phyloP scores from a whole-genome alignment of 2,888 invertebrate genomes.

The Netelia inedita region DNA sequence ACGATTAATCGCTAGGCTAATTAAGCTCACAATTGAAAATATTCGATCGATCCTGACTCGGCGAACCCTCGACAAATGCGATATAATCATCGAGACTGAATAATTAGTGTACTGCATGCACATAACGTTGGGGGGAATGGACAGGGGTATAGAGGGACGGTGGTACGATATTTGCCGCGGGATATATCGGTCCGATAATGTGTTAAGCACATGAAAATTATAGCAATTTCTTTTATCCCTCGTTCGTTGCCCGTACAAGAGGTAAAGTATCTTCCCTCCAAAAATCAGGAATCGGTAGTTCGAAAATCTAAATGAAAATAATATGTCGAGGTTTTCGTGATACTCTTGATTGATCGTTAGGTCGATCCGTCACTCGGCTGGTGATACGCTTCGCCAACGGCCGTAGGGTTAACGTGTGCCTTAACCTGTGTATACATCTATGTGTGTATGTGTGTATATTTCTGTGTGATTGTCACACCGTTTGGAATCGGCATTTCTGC shows the following conservation, averaged over 20 bases:
- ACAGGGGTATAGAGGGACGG: background rate
- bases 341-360: constrained; percentile 62
- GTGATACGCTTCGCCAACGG: background rate
- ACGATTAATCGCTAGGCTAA: constrained; percentile 50
- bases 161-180: background rate
- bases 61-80: constrained; percentile 4
- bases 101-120: constrained; percentile 38
- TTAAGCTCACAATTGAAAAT: constrained; percentile 36
- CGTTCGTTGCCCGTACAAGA: background rate
- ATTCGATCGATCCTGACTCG: constrained; percentile 28
- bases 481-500: constrained; percentile 46
- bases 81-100: constrained; percentile 34
- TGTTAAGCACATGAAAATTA: constrained; percentile 4
- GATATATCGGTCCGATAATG: constrained; percentile 11
- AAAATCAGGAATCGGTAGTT: background rate
- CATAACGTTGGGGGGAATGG: background rate
- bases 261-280: background rate
- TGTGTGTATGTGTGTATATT: background rate
- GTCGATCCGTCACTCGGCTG: constrained; percentile 55
- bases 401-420: background rate
- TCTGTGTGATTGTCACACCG: constrained; percentile 35
- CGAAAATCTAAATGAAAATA: constrained; percentile 32
- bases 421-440: too few relatives aligned
- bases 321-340: constrained; percentile 1
- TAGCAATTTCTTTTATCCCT: background rate